Evolutionary conservation across 30 jellyfish, hydroid and myxozoan genomes (phyloP), one percentile per base, ranked within the genome.

Genomic region (Aurelia coerulea): DNA sequence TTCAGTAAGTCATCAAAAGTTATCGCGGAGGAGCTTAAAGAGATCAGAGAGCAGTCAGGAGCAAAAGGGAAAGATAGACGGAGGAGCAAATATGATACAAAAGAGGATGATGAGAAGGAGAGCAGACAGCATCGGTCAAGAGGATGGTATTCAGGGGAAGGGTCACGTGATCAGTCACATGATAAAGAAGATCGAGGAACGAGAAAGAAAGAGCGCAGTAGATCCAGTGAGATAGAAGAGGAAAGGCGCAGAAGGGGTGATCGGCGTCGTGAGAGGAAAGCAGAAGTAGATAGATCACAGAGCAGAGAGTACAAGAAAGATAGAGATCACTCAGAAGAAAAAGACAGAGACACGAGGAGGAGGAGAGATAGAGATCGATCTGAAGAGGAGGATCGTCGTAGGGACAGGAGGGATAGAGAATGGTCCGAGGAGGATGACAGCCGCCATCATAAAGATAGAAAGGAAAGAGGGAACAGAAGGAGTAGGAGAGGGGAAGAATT

Each of bases 201-300:
- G n/a, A 35, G 19, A 18, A 18, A 23, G 16, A 64, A 49, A 3
- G 72, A 53, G 53, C 23, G 72, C 14, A 69, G 91, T 12, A 39
- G 79, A 53, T 68, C 83, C 33, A 53, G 52, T 53, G 74, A 42
- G 31, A 76, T 46, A 6, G 67, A 62, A 14, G 76, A 74, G 42
- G 73, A 56, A 63, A 62, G 46, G 23, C 78, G 65, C n/a, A 35
- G 41, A n/a, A 62, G 87, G 34, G 29, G 51, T 17, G 77, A 64
- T 10, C 58, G 79, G 34, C 66, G 68, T 23, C 89, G 62, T 14
- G 29, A 32, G 23, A 68, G 46, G 78, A 81, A 56, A n/a, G 78
- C 50, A 53, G 70, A 53, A 65, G 52, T 2, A 2, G 73, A 4
- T 1, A 33, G 73, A 63, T 69, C 23, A 59, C 84, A 80, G 9